Percentiles rank a stretch among this genome's conserved stretches.
Conservation (phyloP, 92 coral and sea anemone species). For the Phenganax marumi region DNA sequence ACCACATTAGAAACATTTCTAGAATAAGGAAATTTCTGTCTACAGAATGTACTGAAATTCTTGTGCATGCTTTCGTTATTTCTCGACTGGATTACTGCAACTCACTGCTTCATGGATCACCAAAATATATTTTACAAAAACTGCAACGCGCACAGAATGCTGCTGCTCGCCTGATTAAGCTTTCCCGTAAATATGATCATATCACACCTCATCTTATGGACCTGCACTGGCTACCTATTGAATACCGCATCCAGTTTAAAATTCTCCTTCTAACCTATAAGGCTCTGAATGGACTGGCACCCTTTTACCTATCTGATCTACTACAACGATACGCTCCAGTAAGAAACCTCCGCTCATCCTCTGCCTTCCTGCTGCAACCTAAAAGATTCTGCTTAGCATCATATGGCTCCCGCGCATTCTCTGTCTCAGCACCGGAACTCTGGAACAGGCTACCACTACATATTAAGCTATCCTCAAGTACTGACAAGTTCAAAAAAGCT, state of each 20-base stretch:
- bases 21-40: conserved; percentile 20
- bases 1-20: conserved; percentile 16
- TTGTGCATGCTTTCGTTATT: conserved; percentile 3
- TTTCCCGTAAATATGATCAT: conserved; percentile 9
- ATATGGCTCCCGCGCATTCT: too few relatives aligned
- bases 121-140: neutral
- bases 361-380: too few relatives aligned
- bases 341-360: too few relatives aligned
- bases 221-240: conserved; percentile 2
- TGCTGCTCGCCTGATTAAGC: conserved; percentile 9
- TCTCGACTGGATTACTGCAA: neutral
- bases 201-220: neutral
- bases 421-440: too few relatives aligned
- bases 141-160: conserved; percentile 26
- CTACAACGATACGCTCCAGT: too few relatives aligned
- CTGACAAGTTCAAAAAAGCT: too few relatives aligned
- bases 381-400: too few relatives aligned
- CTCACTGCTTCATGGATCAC: neutral
- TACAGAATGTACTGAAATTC: neutral
- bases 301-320: neutral
- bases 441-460: too few relatives aligned
- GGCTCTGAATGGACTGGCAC: conserved; percentile 16
- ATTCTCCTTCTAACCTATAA: neutral
- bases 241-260: neutral
- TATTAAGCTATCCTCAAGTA: too few relatives aligned